Base-by-base conservation (phyloP, 2,113 vertebrate species). In the Anarrhichthys ocellatus region DNA sequence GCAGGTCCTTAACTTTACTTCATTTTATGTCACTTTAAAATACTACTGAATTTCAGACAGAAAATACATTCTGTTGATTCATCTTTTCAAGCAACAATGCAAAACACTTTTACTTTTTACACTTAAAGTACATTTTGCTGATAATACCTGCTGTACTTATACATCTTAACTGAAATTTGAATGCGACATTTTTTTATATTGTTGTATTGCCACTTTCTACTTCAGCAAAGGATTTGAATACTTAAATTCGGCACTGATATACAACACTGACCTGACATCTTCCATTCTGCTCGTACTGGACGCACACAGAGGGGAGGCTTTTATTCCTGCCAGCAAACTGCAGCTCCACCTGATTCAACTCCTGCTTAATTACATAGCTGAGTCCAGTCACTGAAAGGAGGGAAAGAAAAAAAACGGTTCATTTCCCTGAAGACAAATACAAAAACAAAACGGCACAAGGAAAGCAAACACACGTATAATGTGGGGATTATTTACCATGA, bases 251-350 rank as follows among this genome's bases (percentile, higher is more conserved):
- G 5, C 52, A 17, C 4, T 17, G 8, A 42, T 13, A n/a, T 3
- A 22, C 10, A n/a, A 36, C 50, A 87, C 92, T 80, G 4, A 94
- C 93, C 93, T 71, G 50, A 63, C 94, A 95, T 1, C 0, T 65
- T 46, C 92, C 91, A 9, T 86, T 36, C 9, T 5, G 7, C 73
- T 95, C 93, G 22, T 93, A 81, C 65, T 92, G 92, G 58, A 94
- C 2, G 36, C 95, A 95, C 54, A 95, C 24, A 1, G 54, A 56
- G 2, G 63, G 56, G 7, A 8, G 11, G n/a, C 7, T 71, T 1
- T 18, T 17, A n/a, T 80, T 73, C 0, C 18, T 48, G 0, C 11
- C 62, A 4, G 18, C 73, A n/a, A 89, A 78, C 54, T 66, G 46
- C 69, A 96, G 74, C 63, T 91, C 84, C 65, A 94, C 80, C 69